Percentiles rank a stretch among this genome's conserved stretches.
Conservation (phyloP, 2,113 vertebrate species). For the human (Homo sapiens) region GRCh38 chr3:88941001-88941500, state of each 20-base stretch:
- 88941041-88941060: background rate
- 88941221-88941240: constrained; percentile 21
- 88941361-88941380: background rate
- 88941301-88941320: background rate
- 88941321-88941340: background rate
- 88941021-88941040: constrained; percentile 31
- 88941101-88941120: background rate
- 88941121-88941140: background rate
- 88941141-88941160: background rate
- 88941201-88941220: background rate
- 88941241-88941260: background rate
- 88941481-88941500: background rate
- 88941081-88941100: background rate
- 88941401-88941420: background rate
- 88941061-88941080: background rate
- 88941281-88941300: background rate
- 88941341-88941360: background rate
- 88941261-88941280: background rate
- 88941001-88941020: constrained; percentile 54
- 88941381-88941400: background rate
- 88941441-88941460: background rate
- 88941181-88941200: background rate
- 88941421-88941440: background rate
- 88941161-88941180: background rate
- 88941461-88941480: background rate